Conservation (phyloP, 2,113 vertebrate species). For the Chionomys nivalis region DNA sequence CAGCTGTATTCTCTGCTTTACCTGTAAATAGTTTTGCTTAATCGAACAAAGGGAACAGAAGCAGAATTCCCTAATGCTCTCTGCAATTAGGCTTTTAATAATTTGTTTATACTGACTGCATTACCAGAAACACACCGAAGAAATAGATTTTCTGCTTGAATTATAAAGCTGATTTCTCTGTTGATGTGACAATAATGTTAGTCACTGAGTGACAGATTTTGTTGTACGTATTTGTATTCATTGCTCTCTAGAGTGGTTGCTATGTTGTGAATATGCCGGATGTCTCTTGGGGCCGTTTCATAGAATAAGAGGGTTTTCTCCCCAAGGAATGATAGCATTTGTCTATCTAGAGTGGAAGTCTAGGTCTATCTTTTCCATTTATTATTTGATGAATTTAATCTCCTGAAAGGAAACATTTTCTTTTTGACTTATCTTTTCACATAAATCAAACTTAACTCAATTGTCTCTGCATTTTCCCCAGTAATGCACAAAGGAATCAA, state of each 20-base stretch:
- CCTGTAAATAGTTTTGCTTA: conserved; percentile 29
- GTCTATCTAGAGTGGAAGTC: conserved; percentile 45
- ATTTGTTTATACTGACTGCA: conserved; percentile 58
- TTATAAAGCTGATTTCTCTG: conserved; percentile 68
- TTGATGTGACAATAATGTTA: conserved; percentile 65
- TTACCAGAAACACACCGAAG: conserved; percentile 47
- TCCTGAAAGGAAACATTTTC: background rate
- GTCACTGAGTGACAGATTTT: conserved; percentile 63
- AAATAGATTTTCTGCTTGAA: conserved; percentile 62
- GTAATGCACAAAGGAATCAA: conserved; percentile 8
- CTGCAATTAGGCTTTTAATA: conserved; percentile 11
- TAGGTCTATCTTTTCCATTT: conserved; percentile 5
- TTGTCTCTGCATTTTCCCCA: conserved; percentile 1
- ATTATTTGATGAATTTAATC: conserved; percentile 71
- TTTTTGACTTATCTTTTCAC: conserved; percentile 53
- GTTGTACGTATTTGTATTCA: conserved; percentile 65
- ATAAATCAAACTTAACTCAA: conserved; percentile 5
- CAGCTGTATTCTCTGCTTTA: background rate
- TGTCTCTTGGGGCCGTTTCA: conserved; percentile 62
- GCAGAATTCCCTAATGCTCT: background rate
- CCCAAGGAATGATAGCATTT: background rate
- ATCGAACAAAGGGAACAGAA: conserved; percentile 24
- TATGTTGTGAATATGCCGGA: conserved; percentile 65
- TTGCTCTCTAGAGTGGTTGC: conserved; percentile 40
- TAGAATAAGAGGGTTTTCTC: conserved; percentile 57